These are phyloP conservation scores for Sminthurides aquaticus DNA, from an alignment of 2,888 invertebrate genomes.

Conservation along the genomic window DNA sequence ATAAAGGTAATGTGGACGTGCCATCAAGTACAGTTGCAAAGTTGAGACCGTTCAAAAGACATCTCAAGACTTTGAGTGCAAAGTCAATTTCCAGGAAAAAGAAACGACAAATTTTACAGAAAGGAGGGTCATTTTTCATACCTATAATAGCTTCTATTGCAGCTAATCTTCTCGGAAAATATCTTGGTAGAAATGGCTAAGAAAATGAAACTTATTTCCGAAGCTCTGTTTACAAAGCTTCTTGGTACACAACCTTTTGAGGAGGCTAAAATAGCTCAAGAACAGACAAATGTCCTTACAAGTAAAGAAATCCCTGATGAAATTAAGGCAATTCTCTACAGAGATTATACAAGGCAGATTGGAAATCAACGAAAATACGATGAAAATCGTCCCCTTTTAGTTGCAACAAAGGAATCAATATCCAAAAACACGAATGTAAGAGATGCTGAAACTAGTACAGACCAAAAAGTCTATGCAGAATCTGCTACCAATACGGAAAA, in stretches of 20 bases:
- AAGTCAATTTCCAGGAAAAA: background rate
- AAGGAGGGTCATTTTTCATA: conserved; percentile 8
- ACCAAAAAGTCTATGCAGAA: too few species aligned
- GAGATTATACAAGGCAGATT: too few species aligned
- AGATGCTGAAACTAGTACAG: background rate
- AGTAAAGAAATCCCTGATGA: conserved; percentile 4
- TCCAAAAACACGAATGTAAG: background rate
- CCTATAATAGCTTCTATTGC: conserved; percentile 14
- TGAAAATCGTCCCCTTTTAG: background rate
- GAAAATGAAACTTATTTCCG: conserved; percentile 17
- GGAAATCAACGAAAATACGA: background rate
- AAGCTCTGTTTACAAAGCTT: conserved; percentile 3
- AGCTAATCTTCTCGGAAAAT: background rate
- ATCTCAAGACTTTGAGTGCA: background rate
- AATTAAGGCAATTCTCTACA: conserved; percentile 6
- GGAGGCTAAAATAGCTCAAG: background rate
- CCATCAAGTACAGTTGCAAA: conserved; percentile 4
- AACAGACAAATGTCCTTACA: conserved; percentile 4
- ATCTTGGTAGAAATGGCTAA: conserved; percentile 13
- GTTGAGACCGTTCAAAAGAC: conserved; percentile 10
- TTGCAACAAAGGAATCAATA: too few species aligned
- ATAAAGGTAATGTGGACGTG: conserved; percentile 12
- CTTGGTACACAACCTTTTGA: background rate
- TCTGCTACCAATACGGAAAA: background rate
- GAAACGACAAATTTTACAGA: conserved; percentile 11